These are phyloP conservation scores for Micromesistius poutassou DNA, from an alignment of 2,797 vertebrate genomes.

Conservation along the genomic window DNA sequence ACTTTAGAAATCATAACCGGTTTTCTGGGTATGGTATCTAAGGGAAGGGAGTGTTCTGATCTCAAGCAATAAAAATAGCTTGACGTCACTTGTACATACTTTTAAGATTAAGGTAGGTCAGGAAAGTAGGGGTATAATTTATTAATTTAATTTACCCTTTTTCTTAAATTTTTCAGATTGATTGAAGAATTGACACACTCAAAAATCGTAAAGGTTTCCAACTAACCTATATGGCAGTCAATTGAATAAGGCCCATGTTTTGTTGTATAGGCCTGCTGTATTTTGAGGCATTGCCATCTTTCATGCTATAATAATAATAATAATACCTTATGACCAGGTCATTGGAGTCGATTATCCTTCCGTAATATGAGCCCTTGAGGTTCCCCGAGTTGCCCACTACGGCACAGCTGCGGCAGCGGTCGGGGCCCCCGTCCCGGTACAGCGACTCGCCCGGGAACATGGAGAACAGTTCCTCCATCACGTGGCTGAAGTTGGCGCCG, in stretches of 20 bases:
- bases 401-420: slow-evolving; percentile 80
- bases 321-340: slow-evolving; percentile 85
- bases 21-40: too few relatives aligned
- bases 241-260: neutral
- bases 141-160: too few relatives aligned
- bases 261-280: neutral
- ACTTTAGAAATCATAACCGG: too few relatives aligned
- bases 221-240: too few relatives aligned
- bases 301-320: neutral
- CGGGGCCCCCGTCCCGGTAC: slow-evolving; percentile 61
- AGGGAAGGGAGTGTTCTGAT: too few relatives aligned
- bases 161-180: too few relatives aligned
- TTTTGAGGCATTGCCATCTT: neutral
- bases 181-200: neutral
- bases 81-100: too few relatives aligned
- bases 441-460: slow-evolving; percentile 74
- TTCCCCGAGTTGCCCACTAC: slow-evolving; percentile 94
- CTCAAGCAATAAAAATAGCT: too few relatives aligned
- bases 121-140: too few relatives aligned
- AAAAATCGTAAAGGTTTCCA: neutral
- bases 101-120: too few relatives aligned
- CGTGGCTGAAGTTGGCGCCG: slow-evolving; percentile 70
- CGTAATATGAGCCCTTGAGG: slow-evolving; percentile 80
- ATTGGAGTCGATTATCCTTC: slow-evolving; percentile 78
- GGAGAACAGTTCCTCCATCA: slow-evolving; percentile 79